phyloP scores from a whole-genome alignment of 2,797 vertebrate species.

The Typhlichthys subterraneus region DNA sequence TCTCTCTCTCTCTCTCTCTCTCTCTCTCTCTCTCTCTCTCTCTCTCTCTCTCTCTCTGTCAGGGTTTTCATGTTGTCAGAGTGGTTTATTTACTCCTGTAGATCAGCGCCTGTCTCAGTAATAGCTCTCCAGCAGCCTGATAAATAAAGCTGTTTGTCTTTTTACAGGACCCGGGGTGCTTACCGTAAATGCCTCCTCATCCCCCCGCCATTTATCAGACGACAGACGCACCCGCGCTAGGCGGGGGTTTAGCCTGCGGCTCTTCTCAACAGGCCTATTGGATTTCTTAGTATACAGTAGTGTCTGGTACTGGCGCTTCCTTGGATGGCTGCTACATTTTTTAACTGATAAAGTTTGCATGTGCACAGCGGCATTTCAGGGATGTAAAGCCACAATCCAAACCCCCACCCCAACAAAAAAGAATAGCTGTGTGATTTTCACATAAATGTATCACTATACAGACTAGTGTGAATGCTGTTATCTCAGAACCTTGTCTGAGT shows the following conservation, averaged over 20 bases:
- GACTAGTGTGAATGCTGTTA: too few relatives aligned
- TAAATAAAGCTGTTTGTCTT: slow-evolving; percentile 82
- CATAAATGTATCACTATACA: too few relatives aligned
- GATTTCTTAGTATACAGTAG: slow-evolving; percentile 51
- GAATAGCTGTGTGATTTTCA: neutral
- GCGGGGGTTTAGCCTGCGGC: slow-evolving; percentile 54
- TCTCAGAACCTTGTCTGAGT: too few relatives aligned
- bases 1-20: neutral
- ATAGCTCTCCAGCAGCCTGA: slow-evolving; percentile 68
- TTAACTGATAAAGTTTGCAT: slow-evolving; percentile 35
- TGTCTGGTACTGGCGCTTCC: slow-evolving; percentile 30
- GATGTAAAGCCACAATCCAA: neutral
- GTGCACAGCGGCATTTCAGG: slow-evolving; percentile 4
- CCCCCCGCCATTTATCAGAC: slow-evolving; percentile 76
- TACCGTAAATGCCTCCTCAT: slow-evolving; percentile 71
- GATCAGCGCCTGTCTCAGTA: slow-evolving; percentile 60
- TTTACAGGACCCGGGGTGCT: slow-evolving; percentile 72
- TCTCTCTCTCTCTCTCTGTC: slow-evolving; percentile 4
- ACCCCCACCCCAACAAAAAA: neutral
- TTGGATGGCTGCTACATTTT: slow-evolving; percentile 20
- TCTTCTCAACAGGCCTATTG: slow-evolving; percentile 62
- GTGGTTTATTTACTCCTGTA: slow-evolving; percentile 78
- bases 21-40: neutral
- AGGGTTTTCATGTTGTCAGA: slow-evolving; percentile 21
- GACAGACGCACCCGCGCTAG: slow-evolving; percentile 61